A percentile compares a stretch with the other conserved stretches of the same genome.
phyloP scores from a whole-genome alignment of 2,797 vertebrate species.

The Gorsachius magnificus region DNA sequence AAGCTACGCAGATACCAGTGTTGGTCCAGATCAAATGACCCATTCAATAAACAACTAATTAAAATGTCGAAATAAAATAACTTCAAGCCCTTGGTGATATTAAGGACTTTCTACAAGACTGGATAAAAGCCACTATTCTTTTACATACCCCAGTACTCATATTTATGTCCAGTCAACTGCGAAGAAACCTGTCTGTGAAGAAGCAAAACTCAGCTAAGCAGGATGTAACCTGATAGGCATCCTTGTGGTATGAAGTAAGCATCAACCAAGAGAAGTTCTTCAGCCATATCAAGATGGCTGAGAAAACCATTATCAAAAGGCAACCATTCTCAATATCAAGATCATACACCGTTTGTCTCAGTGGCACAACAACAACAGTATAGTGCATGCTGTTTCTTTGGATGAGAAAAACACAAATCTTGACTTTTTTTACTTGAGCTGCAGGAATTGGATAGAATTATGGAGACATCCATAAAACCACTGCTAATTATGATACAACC shows the following conservation, averaged over 20 bases:
- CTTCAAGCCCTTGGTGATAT: background rate
- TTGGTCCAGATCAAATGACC: background rate
- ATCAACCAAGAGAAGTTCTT: background rate
- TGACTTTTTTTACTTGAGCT: background rate
- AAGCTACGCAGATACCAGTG: background rate
- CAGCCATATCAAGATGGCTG: background rate
- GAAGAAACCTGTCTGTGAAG: background rate
- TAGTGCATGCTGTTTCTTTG: background rate
- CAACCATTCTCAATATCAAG: background rate
- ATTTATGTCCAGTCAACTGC: background rate
- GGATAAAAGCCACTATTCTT: background rate
- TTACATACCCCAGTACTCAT: accelerated
- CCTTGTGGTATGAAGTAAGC: background rate
- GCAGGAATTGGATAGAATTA: background rate
- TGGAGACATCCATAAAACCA: background rate
- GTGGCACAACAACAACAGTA: background rate
- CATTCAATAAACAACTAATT: background rate
- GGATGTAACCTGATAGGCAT: background rate
- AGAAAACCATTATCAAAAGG: background rate
- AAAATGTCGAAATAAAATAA: background rate
- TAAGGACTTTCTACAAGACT: background rate
- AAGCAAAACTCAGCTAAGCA: background rate
- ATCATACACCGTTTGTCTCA: accelerated
- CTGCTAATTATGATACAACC: background rate
- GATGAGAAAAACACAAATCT: background rate